phyloP scores from a whole-genome alignment of 2,888 invertebrate genomes.

The Chymomyza procnemis region DNA sequence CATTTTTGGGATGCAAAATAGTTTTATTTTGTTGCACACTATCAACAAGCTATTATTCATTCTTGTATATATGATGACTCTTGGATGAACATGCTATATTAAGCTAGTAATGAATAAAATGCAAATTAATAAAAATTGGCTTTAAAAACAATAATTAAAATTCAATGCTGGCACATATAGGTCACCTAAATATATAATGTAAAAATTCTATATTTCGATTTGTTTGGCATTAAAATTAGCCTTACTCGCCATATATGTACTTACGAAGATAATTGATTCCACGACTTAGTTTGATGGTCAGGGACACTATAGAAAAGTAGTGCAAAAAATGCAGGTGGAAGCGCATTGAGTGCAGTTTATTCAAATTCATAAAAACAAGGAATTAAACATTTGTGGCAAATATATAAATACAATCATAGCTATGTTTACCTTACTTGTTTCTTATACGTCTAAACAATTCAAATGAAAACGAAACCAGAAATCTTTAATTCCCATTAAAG shows the following conservation, averaged over 20 bases:
- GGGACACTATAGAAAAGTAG: background rate
- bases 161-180: constrained; percentile 40
- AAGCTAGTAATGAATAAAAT: constrained; percentile 17
- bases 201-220: constrained; percentile 31
- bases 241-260: constrained; percentile 34
- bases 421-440: background rate
- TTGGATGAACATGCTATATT: background rate
- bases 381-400: no score
- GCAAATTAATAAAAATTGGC: constrained; percentile 47
- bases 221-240: constrained; percentile 68
- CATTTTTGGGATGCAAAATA: no score
- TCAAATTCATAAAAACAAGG: background rate
- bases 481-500: constrained; percentile 1
- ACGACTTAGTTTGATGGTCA: constrained; percentile 3
- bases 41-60: background rate
- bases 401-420: background rate
- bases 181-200: constrained; percentile 39
- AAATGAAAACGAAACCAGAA: constrained; percentile 44
- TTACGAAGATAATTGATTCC: constrained; percentile 20
- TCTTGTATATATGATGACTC: no score
- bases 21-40: background rate
- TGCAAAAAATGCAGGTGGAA: constrained; percentile 51
- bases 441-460: constrained; percentile 1
- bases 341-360: constrained; percentile 27
- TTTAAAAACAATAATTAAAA: constrained; percentile 38